Evolutionary conservation across 2,113 vertebrate genomes (phyloP), one percentile per base, ranked within the genome.

Genomic region (Lagopus leucura): DNA sequence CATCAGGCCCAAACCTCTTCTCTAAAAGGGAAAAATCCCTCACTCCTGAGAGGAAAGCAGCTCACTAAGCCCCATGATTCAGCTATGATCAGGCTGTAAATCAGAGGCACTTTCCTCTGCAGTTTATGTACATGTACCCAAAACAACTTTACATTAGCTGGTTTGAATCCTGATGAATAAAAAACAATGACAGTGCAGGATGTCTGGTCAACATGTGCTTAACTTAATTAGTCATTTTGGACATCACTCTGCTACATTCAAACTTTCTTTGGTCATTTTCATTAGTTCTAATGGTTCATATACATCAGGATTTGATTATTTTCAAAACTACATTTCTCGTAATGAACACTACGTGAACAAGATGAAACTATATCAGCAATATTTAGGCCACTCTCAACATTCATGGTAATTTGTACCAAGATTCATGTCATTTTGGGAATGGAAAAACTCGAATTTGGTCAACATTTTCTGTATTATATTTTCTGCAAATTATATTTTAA

Each of bases 121-220:
- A 67, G 42, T 50, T n/a, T 28, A 28, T n/a, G 50, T 32, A 64
- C 13, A 32, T 14, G 34, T 14, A 58, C 9, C 11, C 70, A 18
- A 52, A n/a, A 8, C 4, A 74, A 28, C 36, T 78, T 88, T 74
- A 60, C 55, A 71, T 60, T 55, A 86, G 17, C 38, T 36, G n/a
- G 5, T n/a, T 45, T 82, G 38, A 84, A 83, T 52, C 38, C 4
- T 30, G 27, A 50, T 1, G 1, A 61, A 65, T 14, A 60, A 9
- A 66, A 80, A 83, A 67, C 0, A 1, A 47, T 17, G 63, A 38
- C 2, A 71, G 13, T 32, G 42, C 22, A 43, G 1, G 3, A 13
- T 60, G 10, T 13, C 45, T 55, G 25, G 13, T 63, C 71, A 92
- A 66, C 42, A 76, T 3, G 3, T 77, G 32, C 12, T 55, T 76